A percentile compares a stretch with the other conserved stretches of the same genome.
phyloP scores from a whole-genome alignment of 2,888 invertebrate genomes.

The Drosophila eohydei region DNA sequence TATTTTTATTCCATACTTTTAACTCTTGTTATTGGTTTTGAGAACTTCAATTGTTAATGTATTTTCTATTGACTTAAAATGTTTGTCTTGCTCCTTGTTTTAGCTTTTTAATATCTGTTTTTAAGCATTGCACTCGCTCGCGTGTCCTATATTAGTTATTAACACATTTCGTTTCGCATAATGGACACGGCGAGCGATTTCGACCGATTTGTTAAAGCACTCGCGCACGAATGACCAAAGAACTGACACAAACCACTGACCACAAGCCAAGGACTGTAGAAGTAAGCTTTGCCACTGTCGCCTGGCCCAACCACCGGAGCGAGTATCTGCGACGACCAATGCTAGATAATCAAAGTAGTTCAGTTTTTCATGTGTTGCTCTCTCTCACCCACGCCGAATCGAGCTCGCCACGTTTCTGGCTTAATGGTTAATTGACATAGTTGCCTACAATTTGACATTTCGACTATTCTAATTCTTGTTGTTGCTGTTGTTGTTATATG shows the following conservation, averaged over 20 bases:
- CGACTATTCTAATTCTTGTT: slow-evolving; percentile 7
- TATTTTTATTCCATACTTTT: slow-evolving; percentile 1
- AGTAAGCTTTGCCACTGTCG: slow-evolving; percentile 29
- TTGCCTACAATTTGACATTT: slow-evolving; percentile 17
- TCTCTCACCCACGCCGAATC: slow-evolving; percentile 20
- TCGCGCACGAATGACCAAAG: slow-evolving; percentile 67
- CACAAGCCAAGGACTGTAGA: slow-evolving; percentile 4
- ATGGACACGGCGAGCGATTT: slow-evolving; percentile 29
- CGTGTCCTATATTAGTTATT: slow-evolving; percentile 57
- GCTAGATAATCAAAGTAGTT: slow-evolving; percentile 44
- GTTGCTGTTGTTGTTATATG: background rate
- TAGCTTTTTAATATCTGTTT: slow-evolving; percentile 22
- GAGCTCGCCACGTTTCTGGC: slow-evolving; percentile 4
- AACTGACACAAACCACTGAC: slow-evolving; percentile 19
- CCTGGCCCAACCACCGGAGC: slow-evolving; percentile 15
- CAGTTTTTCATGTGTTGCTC: slow-evolving; percentile 52
- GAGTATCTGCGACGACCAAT: slow-evolving; percentile 12
- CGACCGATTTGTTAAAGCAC: slow-evolving; percentile 58
- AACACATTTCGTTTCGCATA: slow-evolving; percentile 36
- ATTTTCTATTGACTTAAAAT: slow-evolving; percentile 44
- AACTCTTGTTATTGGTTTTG: background rate
- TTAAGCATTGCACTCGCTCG: slow-evolving; percentile 41
- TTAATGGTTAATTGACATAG: slow-evolving; percentile 18
- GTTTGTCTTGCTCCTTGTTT: slow-evolving; percentile 25
- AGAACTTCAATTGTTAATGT: background rate